Evolutionary conservation across 2,113 vertebrate species (phyloP).

Genomic region (Alouatta palliata): DNA sequence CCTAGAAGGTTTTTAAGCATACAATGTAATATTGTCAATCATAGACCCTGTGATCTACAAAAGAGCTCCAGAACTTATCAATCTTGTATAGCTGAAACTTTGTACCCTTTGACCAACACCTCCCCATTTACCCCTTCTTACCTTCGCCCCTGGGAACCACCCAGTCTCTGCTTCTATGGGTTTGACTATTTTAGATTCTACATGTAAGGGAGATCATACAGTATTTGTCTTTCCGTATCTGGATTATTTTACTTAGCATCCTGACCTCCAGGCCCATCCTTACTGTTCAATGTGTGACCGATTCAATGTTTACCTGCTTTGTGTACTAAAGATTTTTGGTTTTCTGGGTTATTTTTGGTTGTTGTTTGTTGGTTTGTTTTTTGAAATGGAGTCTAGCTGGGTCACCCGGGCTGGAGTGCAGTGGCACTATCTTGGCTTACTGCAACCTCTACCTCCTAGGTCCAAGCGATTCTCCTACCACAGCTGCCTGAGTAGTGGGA

Average conservation of each 20-base stretch:
- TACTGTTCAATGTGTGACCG: not conserved
- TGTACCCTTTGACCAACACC: not conserved
- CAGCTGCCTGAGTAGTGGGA: too few species aligned
- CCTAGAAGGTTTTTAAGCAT: not conserved
- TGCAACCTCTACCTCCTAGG: too few species aligned
- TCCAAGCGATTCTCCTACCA: too few species aligned
- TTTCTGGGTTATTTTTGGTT: not conserved
- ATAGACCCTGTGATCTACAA: not conserved
- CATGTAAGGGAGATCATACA: not conserved
- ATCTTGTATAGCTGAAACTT: not conserved
- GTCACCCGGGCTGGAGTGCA: too few species aligned
- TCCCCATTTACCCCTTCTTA: not conserved
- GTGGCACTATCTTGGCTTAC: too few species aligned
- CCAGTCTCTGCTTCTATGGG: not conserved
- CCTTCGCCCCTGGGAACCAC: not conserved
- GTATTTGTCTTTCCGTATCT: not conserved
- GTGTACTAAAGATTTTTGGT: not conserved
- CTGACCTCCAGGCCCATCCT: not conserved
- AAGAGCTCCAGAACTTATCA: not conserved
- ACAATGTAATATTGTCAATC: not conserved
- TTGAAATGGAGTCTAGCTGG: too few species aligned
- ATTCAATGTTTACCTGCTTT: not conserved
- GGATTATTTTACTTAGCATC: not conserved
- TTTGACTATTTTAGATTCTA: not conserved
- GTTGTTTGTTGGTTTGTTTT: too few species aligned